Evolutionary conservation across 1,140 invertebrate species (phyloP), one percentile per base, ranked within the genome.

Genomic region (Cyclargus thomasi): DNA sequence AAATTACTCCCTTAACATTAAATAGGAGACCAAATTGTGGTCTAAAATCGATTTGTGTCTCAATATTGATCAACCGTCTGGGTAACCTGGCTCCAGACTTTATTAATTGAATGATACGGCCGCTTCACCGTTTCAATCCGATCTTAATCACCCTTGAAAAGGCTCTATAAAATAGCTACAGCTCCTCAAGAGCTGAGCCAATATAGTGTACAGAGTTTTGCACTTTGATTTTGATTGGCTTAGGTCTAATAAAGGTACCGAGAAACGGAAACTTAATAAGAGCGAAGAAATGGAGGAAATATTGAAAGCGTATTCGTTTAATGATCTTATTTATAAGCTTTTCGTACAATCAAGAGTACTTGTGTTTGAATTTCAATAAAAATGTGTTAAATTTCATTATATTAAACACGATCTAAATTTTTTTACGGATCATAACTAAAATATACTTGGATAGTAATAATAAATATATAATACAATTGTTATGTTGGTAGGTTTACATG

Each of bases 31-130:
- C 2, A 29, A 76, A 76, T 74, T 66, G 77, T 76, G 72, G 70
- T 86, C 82, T 85, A 80, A 70, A 70, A 75, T 55, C 76, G 83
- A 83, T 86, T 85, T 76, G 75, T 72, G 70, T 81, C 83, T 78
- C 81, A 80, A 81, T 83, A 84, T 87, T 85, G 84, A 86, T 83
- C 75, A 75, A 81, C 75, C 75, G 68, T 77, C 77, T 76, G 78
- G 79, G 78, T 72, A 79, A 80, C 77, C 78, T 81, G 75, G 68
- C 74, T 81, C 65, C 77, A 79, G 81, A 85, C 74, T 86, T 76
- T 73, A 79, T 87, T 88, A 89, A 89, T 89, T 89, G 82, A 85
- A 89, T 89, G 86, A 86, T 89, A 86, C 81, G 78, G 82, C 79
- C 76, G 74, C 76, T 79, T 74, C 73, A 81, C 76, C 82, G 79